Evolutionary conservation across 2,888 invertebrate genomes (phyloP).

Genomic region (Leucania comma): DNA sequence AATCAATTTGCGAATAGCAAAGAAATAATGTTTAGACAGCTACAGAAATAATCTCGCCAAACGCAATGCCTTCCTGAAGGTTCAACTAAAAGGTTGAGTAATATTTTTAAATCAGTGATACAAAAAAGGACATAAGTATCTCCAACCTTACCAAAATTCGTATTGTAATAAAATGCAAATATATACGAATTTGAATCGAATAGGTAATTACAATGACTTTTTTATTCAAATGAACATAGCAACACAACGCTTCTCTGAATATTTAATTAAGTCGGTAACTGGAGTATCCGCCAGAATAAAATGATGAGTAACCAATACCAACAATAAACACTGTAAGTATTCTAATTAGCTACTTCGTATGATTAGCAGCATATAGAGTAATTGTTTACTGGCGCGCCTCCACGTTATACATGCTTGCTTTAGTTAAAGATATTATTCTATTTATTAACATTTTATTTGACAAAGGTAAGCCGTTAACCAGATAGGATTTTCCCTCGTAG

Average conservation of each 20-base stretch:
- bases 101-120: not conserved
- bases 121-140: conserved; percentile 1
- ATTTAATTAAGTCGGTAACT: conserved; percentile 21
- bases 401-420: not conserved
- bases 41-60: too few species aligned
- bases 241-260: not conserved
- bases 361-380: conserved; percentile 4
- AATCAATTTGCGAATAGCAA: too few species aligned
- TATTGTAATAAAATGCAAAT: conserved; percentile 37
- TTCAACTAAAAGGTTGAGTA: not conserved
- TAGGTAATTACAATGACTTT: conserved; percentile 22
- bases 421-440: not conserved
- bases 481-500: not conserved
- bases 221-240: conserved; percentile 19
- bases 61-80: not conserved
- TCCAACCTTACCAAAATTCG: conserved; percentile 10
- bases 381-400: not conserved
- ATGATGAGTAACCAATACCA: conserved; percentile 16
- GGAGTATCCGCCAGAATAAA: conserved; percentile 1
- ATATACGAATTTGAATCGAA: conserved; percentile 10
- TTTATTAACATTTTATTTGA: too few species aligned
- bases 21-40: too few species aligned
- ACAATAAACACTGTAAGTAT: conserved; percentile 3
- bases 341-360: conserved; percentile 15
- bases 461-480: too few species aligned